Percentiles rank a stretch among this genome's conserved stretches.
These are phyloP conservation scores for Potorous gilbertii DNA, from an alignment of 2,797 vertebrate genomes.

Conservation along the genomic window DNA sequence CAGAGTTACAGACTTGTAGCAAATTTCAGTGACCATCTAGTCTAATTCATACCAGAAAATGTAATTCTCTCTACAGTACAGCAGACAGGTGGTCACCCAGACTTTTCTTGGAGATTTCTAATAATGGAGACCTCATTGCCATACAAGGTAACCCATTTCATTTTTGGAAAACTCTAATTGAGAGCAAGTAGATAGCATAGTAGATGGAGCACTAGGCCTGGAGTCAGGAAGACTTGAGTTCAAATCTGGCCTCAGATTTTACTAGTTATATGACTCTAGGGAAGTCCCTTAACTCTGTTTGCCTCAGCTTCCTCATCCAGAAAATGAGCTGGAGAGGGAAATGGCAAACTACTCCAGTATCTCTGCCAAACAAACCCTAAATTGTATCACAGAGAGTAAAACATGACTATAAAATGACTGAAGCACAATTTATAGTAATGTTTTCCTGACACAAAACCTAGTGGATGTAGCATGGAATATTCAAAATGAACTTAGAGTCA, in stretches of 20 bases:
- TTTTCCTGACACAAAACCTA: not conserved
- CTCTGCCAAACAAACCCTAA: not conserved
- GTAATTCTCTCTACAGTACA: not conserved
- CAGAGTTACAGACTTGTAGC: not conserved
- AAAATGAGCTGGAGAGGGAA: not conserved
- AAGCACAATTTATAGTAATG: not conserved
- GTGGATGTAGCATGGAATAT: not conserved
- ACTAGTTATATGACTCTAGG: too few species aligned
- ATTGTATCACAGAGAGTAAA: not conserved
- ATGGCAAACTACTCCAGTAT: not conserved
- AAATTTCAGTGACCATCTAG: not conserved
- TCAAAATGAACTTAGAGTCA: not conserved
- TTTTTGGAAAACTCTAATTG: not conserved
- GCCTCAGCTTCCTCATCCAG: not conserved
- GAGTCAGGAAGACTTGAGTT: too few species aligned
- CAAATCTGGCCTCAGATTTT: too few species aligned
- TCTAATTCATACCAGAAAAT: not conserved
- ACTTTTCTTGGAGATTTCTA: not conserved
- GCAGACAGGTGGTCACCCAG: not conserved
- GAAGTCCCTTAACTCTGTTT: not conserved
- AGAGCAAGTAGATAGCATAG: too few species aligned
- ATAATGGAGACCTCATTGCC: not conserved
- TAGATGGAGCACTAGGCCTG: too few species aligned
- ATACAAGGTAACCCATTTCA: not conserved
- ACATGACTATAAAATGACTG: not conserved